phyloP scores from a whole-genome alignment of 2,113 vertebrate species.

The Melanerpes formicivorus region DNA sequence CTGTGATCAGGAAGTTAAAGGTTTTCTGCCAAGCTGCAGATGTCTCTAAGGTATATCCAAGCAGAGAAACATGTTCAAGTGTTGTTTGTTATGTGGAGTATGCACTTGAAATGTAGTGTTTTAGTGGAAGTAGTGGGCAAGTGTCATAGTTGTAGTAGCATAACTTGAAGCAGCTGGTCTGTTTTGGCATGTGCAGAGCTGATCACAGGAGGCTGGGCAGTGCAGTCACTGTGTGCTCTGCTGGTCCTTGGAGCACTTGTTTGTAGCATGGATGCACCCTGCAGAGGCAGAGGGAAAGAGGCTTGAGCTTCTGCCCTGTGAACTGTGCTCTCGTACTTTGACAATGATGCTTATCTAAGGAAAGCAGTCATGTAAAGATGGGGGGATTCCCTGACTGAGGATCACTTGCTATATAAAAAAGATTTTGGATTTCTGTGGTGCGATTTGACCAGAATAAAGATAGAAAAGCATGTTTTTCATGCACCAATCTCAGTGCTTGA shows the following conservation, averaged over 20 bases:
- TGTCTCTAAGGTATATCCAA: neutral
- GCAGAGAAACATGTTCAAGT: neutral
- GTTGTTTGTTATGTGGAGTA: neutral
- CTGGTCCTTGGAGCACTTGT: neutral
- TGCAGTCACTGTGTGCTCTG: rapidly evolving
- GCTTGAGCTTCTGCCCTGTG: neutral
- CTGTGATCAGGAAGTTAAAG: neutral
- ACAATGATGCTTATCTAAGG: neutral
- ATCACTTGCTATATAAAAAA: neutral
- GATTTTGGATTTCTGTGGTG: neutral
- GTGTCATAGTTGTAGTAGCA: neutral
- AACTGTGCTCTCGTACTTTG: neutral
- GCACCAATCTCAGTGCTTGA: neutral
- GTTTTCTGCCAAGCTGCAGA: neutral
- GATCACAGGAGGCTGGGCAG: rapidly evolving
- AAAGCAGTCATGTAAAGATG: neutral
- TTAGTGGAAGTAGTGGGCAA: neutral
- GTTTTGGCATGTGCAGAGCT: neutral
- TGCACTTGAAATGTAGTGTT: neutral
- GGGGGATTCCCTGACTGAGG: neutral
- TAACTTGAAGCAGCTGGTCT: neutral
- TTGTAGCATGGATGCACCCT: neutral
- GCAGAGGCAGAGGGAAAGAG: neutral
- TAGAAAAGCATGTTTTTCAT: neutral
- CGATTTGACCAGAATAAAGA: neutral